Conservation (phyloP, 1,140 invertebrate genomes). For the Paracyclopina nana region DNA sequence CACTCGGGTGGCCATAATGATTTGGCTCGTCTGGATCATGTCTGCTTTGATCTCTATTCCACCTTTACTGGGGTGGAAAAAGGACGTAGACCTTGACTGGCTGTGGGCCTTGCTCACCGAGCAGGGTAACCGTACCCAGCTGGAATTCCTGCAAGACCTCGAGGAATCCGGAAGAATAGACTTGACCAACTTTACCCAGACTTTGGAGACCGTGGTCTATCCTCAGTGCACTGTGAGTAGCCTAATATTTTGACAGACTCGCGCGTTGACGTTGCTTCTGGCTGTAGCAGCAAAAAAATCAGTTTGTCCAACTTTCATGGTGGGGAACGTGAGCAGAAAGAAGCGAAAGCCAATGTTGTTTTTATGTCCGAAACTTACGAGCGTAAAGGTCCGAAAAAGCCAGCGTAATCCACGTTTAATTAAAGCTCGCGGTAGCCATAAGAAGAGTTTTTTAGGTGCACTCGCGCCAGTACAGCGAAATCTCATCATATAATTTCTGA, state of each 20-base stretch:
- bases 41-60: conserved; percentile 88
- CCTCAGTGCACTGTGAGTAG: conserved; percentile 8
- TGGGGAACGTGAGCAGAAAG: background rate
- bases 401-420: too few species aligned
- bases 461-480: too few species aligned
- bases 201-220: conserved; percentile 10
- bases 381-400: too few species aligned
- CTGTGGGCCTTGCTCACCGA: conserved; percentile 20
- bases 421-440: too few species aligned
- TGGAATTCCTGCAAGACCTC: conserved; percentile 9
- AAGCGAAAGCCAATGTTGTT: background rate
- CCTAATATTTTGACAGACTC: background rate
- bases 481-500: too few species aligned
- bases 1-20: conserved; percentile 75
- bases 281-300: too few species aligned
- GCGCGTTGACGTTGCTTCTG: background rate
- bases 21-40: conserved; percentile 77
- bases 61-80: conserved; percentile 85
- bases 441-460: too few species aligned
- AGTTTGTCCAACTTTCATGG: background rate
- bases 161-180: conserved; percentile 8
- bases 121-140: conserved; percentile 17
- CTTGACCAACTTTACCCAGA: conserved; percentile 8
- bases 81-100: conserved; percentile 31
- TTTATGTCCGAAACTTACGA: too few species aligned